Percentiles rank a stretch among this genome's conserved stretches.
Conservation (phyloP, 2,113 vertebrate genomes). For the Pavo muticus region DNA sequence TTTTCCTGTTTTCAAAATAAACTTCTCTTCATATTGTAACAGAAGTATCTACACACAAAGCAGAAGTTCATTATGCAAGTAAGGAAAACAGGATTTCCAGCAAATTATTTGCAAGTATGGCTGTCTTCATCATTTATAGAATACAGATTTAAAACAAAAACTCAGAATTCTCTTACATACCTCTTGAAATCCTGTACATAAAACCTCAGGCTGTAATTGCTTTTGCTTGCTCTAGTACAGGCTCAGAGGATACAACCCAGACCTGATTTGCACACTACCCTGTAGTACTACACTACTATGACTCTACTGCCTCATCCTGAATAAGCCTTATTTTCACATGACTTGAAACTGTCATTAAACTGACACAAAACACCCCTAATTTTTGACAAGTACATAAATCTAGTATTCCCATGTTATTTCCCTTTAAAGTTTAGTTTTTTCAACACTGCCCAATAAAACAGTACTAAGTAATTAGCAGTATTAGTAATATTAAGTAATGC, state of each 20-base stretch:
- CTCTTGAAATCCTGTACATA: not conserved
- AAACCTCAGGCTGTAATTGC: not conserved
- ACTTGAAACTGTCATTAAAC: not conserved
- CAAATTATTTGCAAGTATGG: not conserved
- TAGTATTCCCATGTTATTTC: not conserved
- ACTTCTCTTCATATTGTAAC: not conserved
- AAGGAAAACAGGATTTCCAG: not conserved
- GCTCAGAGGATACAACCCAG: not conserved
- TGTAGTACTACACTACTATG: not conserved
- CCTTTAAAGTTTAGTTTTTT: not conserved
- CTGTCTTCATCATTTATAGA: not conserved
- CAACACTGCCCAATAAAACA: not conserved
- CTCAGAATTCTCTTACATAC: not conserved
- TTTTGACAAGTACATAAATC: not conserved
- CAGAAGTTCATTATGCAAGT: not conserved
- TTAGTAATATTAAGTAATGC: not conserved
- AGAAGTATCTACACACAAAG: not conserved
- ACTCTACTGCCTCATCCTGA: not conserved
- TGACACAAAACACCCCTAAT: not conserved
- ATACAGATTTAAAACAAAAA: not conserved
- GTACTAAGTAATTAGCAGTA: not conserved
- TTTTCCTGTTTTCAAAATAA: conserved; percentile 12
- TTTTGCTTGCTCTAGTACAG: not conserved
- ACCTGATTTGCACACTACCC: not conserved
- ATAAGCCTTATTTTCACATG: not conserved